These are phyloP conservation scores for Triplophysa bombifrons DNA, from an alignment of 2,797 vertebrate species.

Conservation along the genomic window DNA sequence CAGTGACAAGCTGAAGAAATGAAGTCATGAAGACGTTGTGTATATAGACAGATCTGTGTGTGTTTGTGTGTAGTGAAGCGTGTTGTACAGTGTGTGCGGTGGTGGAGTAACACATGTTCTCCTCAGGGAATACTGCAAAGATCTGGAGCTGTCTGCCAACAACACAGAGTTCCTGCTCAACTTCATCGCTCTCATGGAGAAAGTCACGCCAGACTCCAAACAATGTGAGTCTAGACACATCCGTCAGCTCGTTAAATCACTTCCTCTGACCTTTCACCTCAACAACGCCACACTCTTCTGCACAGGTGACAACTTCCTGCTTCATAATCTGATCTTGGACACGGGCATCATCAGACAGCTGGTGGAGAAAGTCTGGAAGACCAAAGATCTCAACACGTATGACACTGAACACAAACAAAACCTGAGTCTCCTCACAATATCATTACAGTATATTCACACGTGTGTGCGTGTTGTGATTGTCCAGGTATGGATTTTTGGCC, in stretches of 20 bases:
- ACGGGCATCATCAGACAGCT: constrained; percentile 94
- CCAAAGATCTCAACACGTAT: constrained; percentile 95
- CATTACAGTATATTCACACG: background rate
- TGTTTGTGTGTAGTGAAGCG: background rate
- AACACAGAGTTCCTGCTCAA: constrained; percentile 98
- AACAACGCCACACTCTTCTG: background rate
- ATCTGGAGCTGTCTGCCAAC: constrained; percentile 95
- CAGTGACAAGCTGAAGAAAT: too few relatives aligned
- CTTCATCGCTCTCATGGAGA: constrained; percentile 99
- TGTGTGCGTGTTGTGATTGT: background rate
- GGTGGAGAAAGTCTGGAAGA: constrained; percentile 95
- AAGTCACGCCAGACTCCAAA: constrained; percentile 98
- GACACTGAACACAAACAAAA: background rate
- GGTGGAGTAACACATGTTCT: constrained; percentile 38
- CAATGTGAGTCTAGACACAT: constrained; percentile 84
- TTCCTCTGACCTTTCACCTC: background rate
- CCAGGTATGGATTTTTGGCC: constrained; percentile 93
- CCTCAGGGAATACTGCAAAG: constrained; percentile 98
- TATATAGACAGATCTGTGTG: too few relatives aligned
- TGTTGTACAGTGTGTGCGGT: constrained; percentile 26
- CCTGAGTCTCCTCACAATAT: too few relatives aligned
- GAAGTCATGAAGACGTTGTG: too few relatives aligned
- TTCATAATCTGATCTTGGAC: constrained; percentile 97
- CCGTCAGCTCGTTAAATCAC: background rate
- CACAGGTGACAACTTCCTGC: constrained; percentile 91